A percentile compares a stretch with the other conserved stretches of the same genome.
Evolutionary conservation across 2,797 vertebrate genomes (phyloP).

Genomic region (Rhinatrema bivittatum): DNA sequence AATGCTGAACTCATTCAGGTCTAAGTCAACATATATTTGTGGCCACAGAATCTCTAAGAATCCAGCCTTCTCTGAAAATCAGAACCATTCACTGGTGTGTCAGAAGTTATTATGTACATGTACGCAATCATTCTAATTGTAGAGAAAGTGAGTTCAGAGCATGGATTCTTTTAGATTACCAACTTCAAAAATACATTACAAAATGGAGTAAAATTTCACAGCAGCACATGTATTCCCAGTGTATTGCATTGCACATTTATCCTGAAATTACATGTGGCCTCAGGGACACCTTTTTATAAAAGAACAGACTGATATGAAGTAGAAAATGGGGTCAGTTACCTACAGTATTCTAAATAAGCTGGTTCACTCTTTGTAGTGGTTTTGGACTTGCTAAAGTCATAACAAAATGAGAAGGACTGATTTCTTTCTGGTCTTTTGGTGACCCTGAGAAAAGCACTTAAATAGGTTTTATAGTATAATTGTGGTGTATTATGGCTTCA

Average conservation of each 20-base stretch:
- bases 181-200: conserved; percentile 13
- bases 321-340: too few relatives aligned
- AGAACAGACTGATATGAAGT: too few relatives aligned
- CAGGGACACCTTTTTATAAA: too few relatives aligned
- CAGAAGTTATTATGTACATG: conserved; percentile 13
- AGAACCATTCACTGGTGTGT: conserved; percentile 4
- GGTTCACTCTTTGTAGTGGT: too few relatives aligned
- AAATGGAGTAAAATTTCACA: conserved; percentile 16
- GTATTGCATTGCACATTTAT: background rate
- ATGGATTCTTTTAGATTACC: conserved; percentile 10
- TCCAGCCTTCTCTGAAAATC: conserved; percentile 20
- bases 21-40: too few relatives aligned
- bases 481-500: too few relatives aligned
- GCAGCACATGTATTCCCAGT: background rate
- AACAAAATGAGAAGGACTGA: too few relatives aligned
- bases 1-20: too few relatives aligned
- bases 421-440: background rate
- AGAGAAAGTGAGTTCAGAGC: background rate
- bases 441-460: background rate
- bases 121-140: conserved; percentile 3
- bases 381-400: too few relatives aligned
- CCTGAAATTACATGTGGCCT: background rate
- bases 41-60: too few relatives aligned
- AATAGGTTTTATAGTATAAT: too few relatives aligned
- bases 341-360: too few relatives aligned